A percentile compares a stretch with the other conserved stretches of the same genome.
phyloP scores from a whole-genome alignment of 2,888 invertebrate species.

The Nemotelus pantherinus region DNA sequence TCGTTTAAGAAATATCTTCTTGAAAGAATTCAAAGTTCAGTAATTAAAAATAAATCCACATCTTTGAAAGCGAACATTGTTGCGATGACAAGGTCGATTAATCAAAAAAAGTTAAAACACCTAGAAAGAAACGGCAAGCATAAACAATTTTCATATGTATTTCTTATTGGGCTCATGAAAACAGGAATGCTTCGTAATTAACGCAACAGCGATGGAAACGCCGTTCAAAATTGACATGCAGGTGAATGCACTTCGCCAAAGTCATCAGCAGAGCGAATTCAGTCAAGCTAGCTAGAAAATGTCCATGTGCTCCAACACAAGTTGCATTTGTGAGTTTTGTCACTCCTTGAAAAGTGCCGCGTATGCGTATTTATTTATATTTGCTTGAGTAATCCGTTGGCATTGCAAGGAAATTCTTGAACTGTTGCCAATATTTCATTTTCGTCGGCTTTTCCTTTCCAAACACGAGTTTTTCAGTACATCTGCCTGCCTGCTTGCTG shows the following conservation, averaged over 20 bases:
- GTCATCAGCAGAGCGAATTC: slow-evolving; percentile 3
- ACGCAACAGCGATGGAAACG: too few species aligned
- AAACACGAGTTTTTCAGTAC: not conserved
- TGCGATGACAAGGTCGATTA: too few species aligned
- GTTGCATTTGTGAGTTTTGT: not conserved
- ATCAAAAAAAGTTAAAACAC: too few species aligned
- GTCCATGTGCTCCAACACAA: not conserved
- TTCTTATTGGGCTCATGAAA: too few species aligned
- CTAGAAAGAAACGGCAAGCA: too few species aligned
- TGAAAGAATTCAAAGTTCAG: too few species aligned
- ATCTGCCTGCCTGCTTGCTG: not conserved
- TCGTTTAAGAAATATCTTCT: too few species aligned
- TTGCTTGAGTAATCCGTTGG: slow-evolving; percentile 36
- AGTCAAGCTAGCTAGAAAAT: not conserved
- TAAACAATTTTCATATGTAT: too few species aligned
- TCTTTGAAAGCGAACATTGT: too few species aligned
- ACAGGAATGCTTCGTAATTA: too few species aligned
- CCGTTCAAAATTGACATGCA: slow-evolving; percentile 7
- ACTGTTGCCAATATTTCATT: slow-evolving; percentile 31
- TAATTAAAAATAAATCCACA: too few species aligned
- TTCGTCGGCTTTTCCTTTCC: slow-evolving; percentile 18
- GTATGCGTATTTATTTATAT: slow-evolving; percentile 17
- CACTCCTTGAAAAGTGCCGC: slow-evolving; percentile 4
- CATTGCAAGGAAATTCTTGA: slow-evolving; percentile 40
- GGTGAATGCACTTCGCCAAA: slow-evolving; percentile 28